These are phyloP conservation scores for Prosopocoilus inquinatus DNA, from an alignment of 2,888 invertebrate genomes.

Conservation along the genomic window DNA sequence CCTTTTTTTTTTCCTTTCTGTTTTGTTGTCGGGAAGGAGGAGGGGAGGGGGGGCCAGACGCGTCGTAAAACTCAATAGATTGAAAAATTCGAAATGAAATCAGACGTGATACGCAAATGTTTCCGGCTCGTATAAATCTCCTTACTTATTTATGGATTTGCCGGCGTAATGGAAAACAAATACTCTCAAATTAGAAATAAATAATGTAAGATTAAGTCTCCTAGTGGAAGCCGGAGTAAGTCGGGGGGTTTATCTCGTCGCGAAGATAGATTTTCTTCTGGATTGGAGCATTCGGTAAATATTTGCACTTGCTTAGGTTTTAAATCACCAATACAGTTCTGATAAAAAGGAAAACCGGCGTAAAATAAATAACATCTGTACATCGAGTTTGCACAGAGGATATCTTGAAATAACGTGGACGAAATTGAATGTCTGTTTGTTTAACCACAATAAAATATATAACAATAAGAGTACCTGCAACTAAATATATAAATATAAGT, in stretches of 20 bases:
- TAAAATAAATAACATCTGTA: no score
- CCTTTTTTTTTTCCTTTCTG: slow-evolving; percentile 20
- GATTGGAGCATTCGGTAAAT: slow-evolving; percentile 1
- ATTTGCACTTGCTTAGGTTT: neutral
- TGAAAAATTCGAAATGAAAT: slow-evolving; percentile 32
- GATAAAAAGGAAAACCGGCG: no score
- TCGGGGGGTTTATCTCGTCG: neutral
- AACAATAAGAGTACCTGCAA: no score
- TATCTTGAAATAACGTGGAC: no score
- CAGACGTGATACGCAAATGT: slow-evolving; percentile 27
- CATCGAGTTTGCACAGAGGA: no score
- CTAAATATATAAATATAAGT: no score
- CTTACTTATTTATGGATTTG: slow-evolving; percentile 10
- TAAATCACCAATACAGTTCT: neutral
- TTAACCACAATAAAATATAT: no score
- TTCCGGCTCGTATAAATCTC: neutral
- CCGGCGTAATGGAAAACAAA: slow-evolving; percentile 25
- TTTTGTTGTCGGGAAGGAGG: neutral
- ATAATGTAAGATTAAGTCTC: slow-evolving; percentile 27
- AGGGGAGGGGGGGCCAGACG: slow-evolving; percentile 22
- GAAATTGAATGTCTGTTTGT: no score
- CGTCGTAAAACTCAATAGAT: slow-evolving; percentile 33
- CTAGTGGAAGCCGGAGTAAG: neutral
- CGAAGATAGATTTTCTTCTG: slow-evolving; percentile 2
- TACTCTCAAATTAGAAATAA: slow-evolving; percentile 21